Conservation (phyloP, 2,888 invertebrate species). For the Lepidocyrtoides sp. region DNA sequence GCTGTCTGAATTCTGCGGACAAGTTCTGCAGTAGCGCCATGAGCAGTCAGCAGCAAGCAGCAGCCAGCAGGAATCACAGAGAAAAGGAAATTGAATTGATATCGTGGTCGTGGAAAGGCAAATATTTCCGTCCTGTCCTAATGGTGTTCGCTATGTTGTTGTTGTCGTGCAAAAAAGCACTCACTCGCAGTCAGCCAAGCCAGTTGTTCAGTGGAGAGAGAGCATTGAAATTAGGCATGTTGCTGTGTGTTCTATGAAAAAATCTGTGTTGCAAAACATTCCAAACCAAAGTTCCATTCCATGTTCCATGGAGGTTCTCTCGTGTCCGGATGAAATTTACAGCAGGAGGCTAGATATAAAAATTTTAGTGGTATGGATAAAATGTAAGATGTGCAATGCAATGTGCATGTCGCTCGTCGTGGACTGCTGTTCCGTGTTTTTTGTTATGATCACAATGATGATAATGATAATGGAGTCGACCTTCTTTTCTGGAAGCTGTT, state of each 20-base stretch:
- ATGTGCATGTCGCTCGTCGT: not conserved
- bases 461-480: conserved; percentile 34
- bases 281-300: conserved; percentile 47
- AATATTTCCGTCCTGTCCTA: conserved; percentile 23
- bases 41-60: not conserved
- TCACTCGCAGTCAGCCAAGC: too few relatives aligned
- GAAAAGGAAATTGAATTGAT: conserved; percentile 21
- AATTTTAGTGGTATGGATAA: too few relatives aligned
- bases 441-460: conserved; percentile 15
- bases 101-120: not conserved
- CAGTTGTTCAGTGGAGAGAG: not conserved
- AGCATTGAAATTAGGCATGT: conserved; percentile 22
- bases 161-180: not conserved
- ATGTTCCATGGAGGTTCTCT: conserved; percentile 30
- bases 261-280: conserved; percentile 57
- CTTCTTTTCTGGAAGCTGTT: conserved; percentile 60
- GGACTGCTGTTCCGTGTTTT: conserved; percentile 16
- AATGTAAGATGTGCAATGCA: conserved; percentile 30
- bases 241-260: not conserved
- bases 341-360: too few relatives aligned
- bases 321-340: conserved; percentile 23
- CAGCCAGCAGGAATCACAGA: not conserved
- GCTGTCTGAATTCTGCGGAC: conserved; percentile 13
- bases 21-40: conserved; percentile 9
- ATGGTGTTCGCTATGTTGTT: not conserved